Conservation (phyloP, 35 echinoderm and acorn worm species). For the Apostichopus japonicus region DNA sequence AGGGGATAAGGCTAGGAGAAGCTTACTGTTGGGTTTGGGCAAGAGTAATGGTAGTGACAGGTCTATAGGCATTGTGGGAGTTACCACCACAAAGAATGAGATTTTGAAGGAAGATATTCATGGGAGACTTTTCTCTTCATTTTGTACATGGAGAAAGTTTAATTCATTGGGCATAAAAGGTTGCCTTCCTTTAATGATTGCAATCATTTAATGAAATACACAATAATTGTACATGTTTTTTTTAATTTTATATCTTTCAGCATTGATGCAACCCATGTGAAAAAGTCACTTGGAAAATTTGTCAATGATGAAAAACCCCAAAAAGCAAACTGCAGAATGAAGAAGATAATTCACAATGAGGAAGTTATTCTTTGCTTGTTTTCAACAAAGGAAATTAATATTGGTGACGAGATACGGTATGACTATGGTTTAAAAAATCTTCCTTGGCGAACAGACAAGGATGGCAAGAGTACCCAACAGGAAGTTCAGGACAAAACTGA, state of each 20-base stretch:
- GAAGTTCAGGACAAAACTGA: not conserved
- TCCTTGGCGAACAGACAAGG: not conserved
- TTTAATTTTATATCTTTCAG: not conserved
- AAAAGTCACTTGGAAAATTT: not conserved
- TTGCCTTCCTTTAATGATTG: too few species aligned
- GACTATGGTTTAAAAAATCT: constrained; percentile 2
- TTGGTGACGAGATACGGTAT: not conserved
- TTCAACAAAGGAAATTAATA: not conserved
- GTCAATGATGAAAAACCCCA: constrained; percentile 13
- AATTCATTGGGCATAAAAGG: too few species aligned
- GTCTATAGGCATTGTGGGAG: too few species aligned
- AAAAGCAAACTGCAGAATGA: not conserved
- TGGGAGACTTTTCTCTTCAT: too few species aligned
- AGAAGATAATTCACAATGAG: not conserved
- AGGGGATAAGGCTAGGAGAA: too few species aligned
- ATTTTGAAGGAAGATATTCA: too few species aligned
- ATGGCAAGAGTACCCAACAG: not conserved
- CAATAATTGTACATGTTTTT: too few species aligned
- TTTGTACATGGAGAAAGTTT: too few species aligned
- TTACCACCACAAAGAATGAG: too few species aligned
- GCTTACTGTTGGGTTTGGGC: too few species aligned
- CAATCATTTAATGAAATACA: too few species aligned
- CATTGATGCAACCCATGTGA: constrained; percentile 12
- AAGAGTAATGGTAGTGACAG: too few species aligned
- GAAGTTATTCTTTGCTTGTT: constrained; percentile 11